A percentile compares a stretch with the other conserved stretches of the same genome.
These are phyloP conservation scores for Dicaeum eximium DNA, from an alignment of 2,113 vertebrate genomes.

Conservation along the genomic window DNA sequence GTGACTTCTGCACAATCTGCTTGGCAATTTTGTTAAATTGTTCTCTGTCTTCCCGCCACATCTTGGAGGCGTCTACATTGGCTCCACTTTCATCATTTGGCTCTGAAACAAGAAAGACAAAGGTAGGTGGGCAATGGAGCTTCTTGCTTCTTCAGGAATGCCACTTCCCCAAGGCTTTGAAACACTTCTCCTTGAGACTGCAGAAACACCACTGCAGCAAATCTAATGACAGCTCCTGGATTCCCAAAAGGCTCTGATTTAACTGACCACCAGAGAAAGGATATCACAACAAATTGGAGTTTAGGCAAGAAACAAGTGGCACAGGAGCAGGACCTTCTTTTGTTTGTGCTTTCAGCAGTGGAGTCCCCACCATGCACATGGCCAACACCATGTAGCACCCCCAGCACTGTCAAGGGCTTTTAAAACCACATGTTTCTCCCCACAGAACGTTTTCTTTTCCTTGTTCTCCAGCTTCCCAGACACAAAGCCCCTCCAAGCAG, in stretches of 20 bases:
- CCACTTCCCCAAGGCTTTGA: not conserved
- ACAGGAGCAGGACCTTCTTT: not conserved
- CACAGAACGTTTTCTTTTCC: not conserved
- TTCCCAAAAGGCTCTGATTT: not conserved
- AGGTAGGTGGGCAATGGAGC: not conserved
- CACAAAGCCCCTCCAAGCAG: not conserved
- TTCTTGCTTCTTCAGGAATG: not conserved
- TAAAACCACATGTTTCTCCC: not conserved
- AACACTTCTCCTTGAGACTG: not conserved
- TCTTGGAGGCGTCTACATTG: constrained; percentile 94
- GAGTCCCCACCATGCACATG: not conserved
- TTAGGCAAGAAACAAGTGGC: not conserved
- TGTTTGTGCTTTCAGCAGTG: not conserved
- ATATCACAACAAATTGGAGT: not conserved
- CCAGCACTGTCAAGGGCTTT: not conserved
- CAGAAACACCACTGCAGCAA: not conserved
- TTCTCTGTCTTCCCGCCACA: constrained; percentile 95
- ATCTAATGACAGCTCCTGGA: not conserved
- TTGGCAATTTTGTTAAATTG: constrained; percentile 91
- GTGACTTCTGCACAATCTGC: constrained; percentile 92
- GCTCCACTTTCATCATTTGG: constrained; percentile 97
- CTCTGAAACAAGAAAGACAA: constrained; percentile 73
- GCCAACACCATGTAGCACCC: not conserved
- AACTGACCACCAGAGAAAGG: not conserved
- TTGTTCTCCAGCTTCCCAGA: not conserved